Evolutionary conservation across 2,797 vertebrate species (phyloP).

Genomic region (Menidia menidia): DNA sequence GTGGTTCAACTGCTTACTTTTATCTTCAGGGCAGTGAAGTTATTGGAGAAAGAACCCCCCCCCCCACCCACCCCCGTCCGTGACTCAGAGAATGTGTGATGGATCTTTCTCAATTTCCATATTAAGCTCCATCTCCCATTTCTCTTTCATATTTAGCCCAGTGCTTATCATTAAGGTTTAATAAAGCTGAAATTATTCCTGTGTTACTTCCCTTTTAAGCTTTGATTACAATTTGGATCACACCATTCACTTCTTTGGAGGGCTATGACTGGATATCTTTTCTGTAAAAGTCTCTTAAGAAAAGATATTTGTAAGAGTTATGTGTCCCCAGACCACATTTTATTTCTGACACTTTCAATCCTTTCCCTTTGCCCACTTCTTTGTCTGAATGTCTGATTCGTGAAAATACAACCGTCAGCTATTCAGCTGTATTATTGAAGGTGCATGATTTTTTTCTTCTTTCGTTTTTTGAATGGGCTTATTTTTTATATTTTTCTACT

Average conservation of each 20-base stretch:
- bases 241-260: slow-evolving; percentile 20
- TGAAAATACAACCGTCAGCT: not conserved
- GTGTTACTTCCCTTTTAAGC: slow-evolving; percentile 21
- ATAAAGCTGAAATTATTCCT: slow-evolving; percentile 23
- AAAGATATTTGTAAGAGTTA: not conserved
- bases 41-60: slow-evolving; percentile 13
- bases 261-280: slow-evolving; percentile 14
- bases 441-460: not conserved
- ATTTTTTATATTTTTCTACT: not conserved
- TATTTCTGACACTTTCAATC: not conserved
- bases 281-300: slow-evolving; percentile 8
- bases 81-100: slow-evolving; percentile 14
- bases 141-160: slow-evolving; percentile 30
- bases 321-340: not conserved
- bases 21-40: slow-evolving; percentile 17
- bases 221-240: slow-evolving; percentile 24
- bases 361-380: not conserved
- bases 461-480: not conserved
- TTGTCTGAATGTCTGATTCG: not conserved
- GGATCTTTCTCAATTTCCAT: slow-evolving; percentile 27
- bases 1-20: slow-evolving; percentile 25
- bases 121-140: slow-evolving; percentile 20
- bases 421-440: not conserved
- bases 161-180: slow-evolving; percentile 34
- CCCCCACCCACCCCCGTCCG: slow-evolving; percentile 7